Conservation (phyloP, 2,797 vertebrate genomes). For the Valencia hispanica region DNA sequence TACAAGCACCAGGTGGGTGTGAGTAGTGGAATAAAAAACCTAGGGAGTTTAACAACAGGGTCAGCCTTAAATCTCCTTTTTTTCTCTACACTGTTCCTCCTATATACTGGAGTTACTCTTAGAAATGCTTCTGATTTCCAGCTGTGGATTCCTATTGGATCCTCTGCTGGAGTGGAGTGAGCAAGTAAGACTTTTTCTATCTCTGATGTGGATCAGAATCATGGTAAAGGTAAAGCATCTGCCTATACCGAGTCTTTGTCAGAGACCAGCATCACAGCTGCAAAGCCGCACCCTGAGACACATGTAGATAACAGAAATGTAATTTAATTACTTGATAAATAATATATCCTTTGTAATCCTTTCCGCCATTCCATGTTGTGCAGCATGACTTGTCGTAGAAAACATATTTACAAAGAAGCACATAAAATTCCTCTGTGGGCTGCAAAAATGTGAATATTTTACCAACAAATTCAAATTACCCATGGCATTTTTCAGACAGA, state of each 20-base stretch:
- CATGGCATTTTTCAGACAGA: neutral
- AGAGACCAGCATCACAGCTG: neutral
- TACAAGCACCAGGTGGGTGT: slow-evolving; percentile 48
- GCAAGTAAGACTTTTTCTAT: neutral
- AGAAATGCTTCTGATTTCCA: slow-evolving; percentile 19
- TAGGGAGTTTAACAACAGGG: slow-evolving; percentile 6
- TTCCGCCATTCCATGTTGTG: too few species aligned
- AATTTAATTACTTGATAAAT: neutral
- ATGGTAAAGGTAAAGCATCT: neutral
- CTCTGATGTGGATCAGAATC: neutral
- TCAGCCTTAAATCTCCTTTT: neutral
- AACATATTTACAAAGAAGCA: neutral
- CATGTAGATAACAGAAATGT: neutral
- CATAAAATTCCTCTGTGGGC: neutral
- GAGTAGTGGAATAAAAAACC: slow-evolving; percentile 17
- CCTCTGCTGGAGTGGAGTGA: slow-evolving; percentile 17
- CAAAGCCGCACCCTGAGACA: neutral
- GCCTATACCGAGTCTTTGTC: neutral
- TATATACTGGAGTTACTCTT: neutral
- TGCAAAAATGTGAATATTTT: neutral
- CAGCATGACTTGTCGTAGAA: too few species aligned
- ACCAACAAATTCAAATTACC: neutral
- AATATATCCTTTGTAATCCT: too few species aligned
- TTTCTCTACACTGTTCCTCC: neutral
- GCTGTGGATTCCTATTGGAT: slow-evolving; percentile 27